A percentile compares a stretch with the other conserved stretches of the same genome.
Evolutionary conservation across 1,140 invertebrate genomes (phyloP).

Genomic region (Orchestia grillus): DNA sequence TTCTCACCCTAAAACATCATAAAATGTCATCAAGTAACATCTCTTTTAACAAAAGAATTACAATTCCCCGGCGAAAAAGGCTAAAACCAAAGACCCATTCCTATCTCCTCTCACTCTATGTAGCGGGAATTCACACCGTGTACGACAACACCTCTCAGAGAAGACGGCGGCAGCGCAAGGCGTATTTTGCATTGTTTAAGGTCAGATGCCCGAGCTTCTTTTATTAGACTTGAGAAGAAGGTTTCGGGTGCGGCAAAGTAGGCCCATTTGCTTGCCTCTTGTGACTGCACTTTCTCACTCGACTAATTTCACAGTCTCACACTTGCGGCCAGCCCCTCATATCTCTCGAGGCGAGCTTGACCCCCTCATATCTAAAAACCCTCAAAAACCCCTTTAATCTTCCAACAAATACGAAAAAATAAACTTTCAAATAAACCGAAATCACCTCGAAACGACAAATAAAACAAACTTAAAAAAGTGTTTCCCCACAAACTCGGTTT

Average conservation of each 20-base stretch:
- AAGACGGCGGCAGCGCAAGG: neutral
- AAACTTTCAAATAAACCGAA: constrained; percentile 56
- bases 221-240: constrained; percentile 49
- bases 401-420: constrained; percentile 57
- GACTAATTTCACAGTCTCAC: constrained; percentile 54
- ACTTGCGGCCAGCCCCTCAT: constrained; percentile 45
- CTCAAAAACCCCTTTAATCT: constrained; percentile 56
- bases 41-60: too few relatives aligned
- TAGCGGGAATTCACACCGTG: neutral
- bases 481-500: constrained; percentile 55
- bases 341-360: constrained; percentile 1
- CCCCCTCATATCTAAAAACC: constrained; percentile 55
- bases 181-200: constrained; percentile 43
- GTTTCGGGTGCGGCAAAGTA: constrained; percentile 52
- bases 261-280: constrained; percentile 48
- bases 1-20: too few relatives aligned
- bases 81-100: too few relatives aligned
- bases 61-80: too few relatives aligned
- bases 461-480: constrained; percentile 55
- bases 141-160: neutral
- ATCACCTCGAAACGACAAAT: constrained; percentile 56
- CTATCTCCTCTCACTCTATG: neutral
- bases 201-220: neutral
- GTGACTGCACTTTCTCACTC: constrained; percentile 49
- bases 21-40: too few relatives aligned